Conservation (phyloP, 2,113 vertebrate species). For the Colius striatus region DNA sequence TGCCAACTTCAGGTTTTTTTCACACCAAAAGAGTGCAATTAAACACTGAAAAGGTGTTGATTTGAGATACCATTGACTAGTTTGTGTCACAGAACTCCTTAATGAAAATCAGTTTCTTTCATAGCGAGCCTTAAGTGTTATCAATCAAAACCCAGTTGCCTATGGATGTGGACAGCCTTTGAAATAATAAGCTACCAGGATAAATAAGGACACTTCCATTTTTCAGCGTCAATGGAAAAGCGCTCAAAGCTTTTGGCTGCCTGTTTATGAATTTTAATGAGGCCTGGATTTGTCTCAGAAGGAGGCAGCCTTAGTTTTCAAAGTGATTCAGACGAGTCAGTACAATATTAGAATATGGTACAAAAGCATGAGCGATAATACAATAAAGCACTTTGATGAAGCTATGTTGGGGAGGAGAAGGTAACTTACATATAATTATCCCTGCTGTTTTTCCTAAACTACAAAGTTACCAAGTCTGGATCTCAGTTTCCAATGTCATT, state of each 20-base stretch:
- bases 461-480: slow-evolving; percentile 25
- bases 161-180: slow-evolving; percentile 13
- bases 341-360: slow-evolving; percentile 60
- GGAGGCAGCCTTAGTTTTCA: slow-evolving; percentile 52
- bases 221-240: slow-evolving; percentile 25
- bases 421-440: neutral
- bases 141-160: slow-evolving; percentile 37
- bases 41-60: neutral
- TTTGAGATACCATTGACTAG: neutral
- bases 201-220: slow-evolving; percentile 36
- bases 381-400: slow-evolving; percentile 62
- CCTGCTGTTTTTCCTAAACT: neutral
- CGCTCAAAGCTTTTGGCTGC: slow-evolving; percentile 44
- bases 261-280: slow-evolving; percentile 66
- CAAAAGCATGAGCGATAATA: slow-evolving; percentile 17
- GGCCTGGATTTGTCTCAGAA: slow-evolving; percentile 57
- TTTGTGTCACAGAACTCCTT: neutral
- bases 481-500: slow-evolving; percentile 17
- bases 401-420: neutral
- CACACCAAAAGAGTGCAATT: neutral
- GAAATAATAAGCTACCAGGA: slow-evolving; percentile 30
- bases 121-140: neutral
- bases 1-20: neutral
- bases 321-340: slow-evolving; percentile 61
- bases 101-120: slow-evolving; percentile 22